Evolutionary conservation across 2,888 invertebrate species (phyloP).

Genomic region (Drosophila bunnanda): DNA sequence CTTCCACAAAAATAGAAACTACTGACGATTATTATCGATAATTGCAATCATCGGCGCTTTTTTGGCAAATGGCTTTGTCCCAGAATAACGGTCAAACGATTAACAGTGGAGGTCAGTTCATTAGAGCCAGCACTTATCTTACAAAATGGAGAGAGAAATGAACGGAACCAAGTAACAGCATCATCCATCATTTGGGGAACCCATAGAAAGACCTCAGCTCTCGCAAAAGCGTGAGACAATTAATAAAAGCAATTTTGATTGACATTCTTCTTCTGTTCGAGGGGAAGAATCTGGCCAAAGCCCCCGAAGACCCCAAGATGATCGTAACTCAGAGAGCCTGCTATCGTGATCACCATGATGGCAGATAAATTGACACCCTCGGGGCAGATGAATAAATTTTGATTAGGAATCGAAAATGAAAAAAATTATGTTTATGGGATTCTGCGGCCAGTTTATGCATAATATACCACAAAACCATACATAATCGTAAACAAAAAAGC

Average conservation of each 20-base stretch:
- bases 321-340: slow-evolving; percentile 36
- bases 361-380: slow-evolving; percentile 74
- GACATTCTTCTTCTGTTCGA: slow-evolving; percentile 53
- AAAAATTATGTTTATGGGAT: slow-evolving; percentile 23
- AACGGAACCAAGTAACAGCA: slow-evolving; percentile 25
- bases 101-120: slow-evolving; percentile 30
- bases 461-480: slow-evolving; percentile 29
- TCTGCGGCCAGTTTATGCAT: slow-evolving; percentile 32
- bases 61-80: slow-evolving; percentile 40
- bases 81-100: slow-evolving; percentile 37
- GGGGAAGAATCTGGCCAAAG: slow-evolving; percentile 29
- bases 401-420: slow-evolving; percentile 33
- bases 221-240: slow-evolving; percentile 51
- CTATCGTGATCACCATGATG: slow-evolving; percentile 48
- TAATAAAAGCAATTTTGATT: slow-evolving; percentile 71
- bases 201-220: background rate
- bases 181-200: slow-evolving; percentile 6
- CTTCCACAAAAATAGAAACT: slow-evolving; percentile 6
- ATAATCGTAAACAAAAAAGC: slow-evolving; percentile 60
- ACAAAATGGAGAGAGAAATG: slow-evolving; percentile 15
- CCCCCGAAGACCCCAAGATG: slow-evolving; percentile 24
- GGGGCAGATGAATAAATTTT: slow-evolving; percentile 67
- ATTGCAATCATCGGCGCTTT: slow-evolving; percentile 31
- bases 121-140: slow-evolving; percentile 16
- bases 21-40: slow-evolving; percentile 40